A percentile compares a stretch with the other conserved stretches of the same genome.
Evolutionary conservation across 2,113 vertebrate species (phyloP).

Genomic region (Nothoprocta perdicaria): DNA sequence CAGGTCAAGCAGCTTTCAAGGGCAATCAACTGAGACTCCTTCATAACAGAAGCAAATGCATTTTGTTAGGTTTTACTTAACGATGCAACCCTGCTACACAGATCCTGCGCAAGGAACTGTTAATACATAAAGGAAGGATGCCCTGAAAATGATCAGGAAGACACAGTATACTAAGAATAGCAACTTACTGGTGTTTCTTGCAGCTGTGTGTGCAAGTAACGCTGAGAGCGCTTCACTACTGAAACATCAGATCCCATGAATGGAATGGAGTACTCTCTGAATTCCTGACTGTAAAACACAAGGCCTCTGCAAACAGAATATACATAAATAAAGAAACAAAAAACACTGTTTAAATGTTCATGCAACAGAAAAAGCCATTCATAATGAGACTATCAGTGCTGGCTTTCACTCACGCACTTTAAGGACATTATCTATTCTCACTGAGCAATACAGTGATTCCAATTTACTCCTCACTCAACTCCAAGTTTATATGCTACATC

Average conservation of each 20-base stretch:
- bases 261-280: slow-evolving; percentile 85
- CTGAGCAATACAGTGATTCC: not conserved
- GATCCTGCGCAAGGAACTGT: not conserved
- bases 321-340: not conserved
- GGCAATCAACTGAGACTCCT: not conserved
- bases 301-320: slow-evolving; percentile 76
- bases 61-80: not conserved
- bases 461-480: not conserved
- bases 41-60: not conserved
- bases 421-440: not conserved
- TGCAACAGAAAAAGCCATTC: not conserved
- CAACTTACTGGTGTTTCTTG: slow-evolving; percentile 86
- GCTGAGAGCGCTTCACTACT: slow-evolving; percentile 92
- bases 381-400: not conserved
- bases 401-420: not conserved
- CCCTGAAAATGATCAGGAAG: not conserved
- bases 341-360: not conserved
- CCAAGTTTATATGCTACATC: not conserved
- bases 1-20: not conserved
- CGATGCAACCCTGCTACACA: not conserved
- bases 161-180: not conserved
- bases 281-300: slow-evolving; percentile 87
- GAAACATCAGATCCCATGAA: slow-evolving; percentile 91
- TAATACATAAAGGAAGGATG: not conserved
- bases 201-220: slow-evolving; percentile 84